phyloP scores from a whole-genome alignment of 2,113 vertebrate species.

The Leptocoma aspasia region DNA sequence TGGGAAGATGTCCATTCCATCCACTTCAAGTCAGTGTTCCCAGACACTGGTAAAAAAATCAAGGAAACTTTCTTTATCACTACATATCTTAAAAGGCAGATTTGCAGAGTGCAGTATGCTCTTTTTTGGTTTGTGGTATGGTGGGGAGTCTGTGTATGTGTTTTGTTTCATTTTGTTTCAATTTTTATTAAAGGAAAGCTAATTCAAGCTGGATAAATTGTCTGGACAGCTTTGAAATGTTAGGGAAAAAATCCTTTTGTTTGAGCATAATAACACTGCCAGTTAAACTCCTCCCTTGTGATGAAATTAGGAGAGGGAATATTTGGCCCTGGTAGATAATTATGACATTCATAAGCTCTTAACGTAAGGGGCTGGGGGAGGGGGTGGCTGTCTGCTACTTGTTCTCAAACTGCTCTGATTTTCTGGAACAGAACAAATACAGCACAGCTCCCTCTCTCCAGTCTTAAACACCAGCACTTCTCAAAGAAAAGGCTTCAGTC shows the following conservation, averaged over 20 bases:
- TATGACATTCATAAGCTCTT: slow-evolving; percentile 53
- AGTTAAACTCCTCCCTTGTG: not conserved
- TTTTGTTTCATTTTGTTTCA: not conserved
- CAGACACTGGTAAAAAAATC: not conserved
- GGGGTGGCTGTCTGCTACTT: not conserved
- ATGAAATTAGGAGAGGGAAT: slow-evolving; percentile 47
- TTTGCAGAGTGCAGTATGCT: not conserved
- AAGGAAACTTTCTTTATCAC: not conserved
- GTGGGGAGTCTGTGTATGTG: not conserved
- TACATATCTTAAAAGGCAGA: not conserved
- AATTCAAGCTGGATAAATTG: not conserved
- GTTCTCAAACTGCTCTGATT: slow-evolving; percentile 54
- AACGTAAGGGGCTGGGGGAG: not conserved
- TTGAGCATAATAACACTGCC: not conserved
- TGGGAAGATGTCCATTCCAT: not conserved
- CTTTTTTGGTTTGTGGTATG: not conserved
- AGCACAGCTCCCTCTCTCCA: slow-evolving; percentile 31
- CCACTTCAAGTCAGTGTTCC: not conserved
- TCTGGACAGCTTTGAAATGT: not conserved
- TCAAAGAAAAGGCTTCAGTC: slow-evolving; percentile 49
- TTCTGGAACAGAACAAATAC: slow-evolving; percentile 60
- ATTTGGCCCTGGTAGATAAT: slow-evolving; percentile 62
- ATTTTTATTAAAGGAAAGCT: not conserved
- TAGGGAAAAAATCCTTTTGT: slow-evolving; percentile 24
- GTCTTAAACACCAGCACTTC: slow-evolving; percentile 40